These are phyloP conservation scores for Dicyrtoma fusca DNA, from an alignment of 2,888 invertebrate species.

Conservation along the genomic window DNA sequence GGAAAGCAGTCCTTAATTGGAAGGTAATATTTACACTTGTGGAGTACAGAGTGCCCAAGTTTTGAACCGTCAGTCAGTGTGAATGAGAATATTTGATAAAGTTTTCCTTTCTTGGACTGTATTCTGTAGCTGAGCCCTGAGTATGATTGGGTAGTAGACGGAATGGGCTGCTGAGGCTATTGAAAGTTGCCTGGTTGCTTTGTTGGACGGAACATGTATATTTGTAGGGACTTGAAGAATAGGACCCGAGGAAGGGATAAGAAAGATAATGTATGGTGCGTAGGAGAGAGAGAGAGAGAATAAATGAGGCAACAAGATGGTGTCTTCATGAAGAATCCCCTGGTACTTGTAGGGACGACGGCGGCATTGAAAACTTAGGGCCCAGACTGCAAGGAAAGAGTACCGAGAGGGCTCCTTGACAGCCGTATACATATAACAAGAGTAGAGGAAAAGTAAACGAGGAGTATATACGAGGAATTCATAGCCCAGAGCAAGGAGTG, in stretches of 20 bases:
- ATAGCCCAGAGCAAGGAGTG: conserved; percentile 57
- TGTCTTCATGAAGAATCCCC: conserved; percentile 35
- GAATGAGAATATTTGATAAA: conserved; percentile 33
- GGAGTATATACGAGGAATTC: conserved; percentile 53
- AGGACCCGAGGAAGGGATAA: conserved; percentile 36
- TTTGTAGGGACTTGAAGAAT: conserved; percentile 26
- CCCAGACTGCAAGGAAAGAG: conserved; percentile 20
- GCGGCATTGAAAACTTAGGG: conserved; percentile 33
- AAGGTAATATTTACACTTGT: conserved; percentile 22
- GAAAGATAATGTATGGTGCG: conserved; percentile 35
- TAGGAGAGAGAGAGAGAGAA: conserved; percentile 29
- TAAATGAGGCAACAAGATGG: conserved; percentile 34
- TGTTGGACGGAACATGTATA: conserved; percentile 18
- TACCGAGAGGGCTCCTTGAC: conserved; percentile 31
- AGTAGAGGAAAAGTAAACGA: conserved; percentile 29
- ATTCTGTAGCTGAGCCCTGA: conserved; percentile 9
- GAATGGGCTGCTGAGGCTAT: conserved; percentile 10
- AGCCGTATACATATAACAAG: conserved; percentile 14
- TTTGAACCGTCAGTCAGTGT: conserved; percentile 27
- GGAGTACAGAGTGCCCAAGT: neutral
- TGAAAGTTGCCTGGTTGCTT: conserved; percentile 19
- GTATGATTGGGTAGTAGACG: conserved; percentile 8
- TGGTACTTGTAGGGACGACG: conserved; percentile 27
- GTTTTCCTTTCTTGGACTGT: conserved; percentile 10
- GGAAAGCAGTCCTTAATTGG: conserved; percentile 33